Evolutionary conservation across 2,797 vertebrate species (phyloP), one percentile per base, ranked within the genome.

Genomic region (Sebastes variabilis): DNA sequence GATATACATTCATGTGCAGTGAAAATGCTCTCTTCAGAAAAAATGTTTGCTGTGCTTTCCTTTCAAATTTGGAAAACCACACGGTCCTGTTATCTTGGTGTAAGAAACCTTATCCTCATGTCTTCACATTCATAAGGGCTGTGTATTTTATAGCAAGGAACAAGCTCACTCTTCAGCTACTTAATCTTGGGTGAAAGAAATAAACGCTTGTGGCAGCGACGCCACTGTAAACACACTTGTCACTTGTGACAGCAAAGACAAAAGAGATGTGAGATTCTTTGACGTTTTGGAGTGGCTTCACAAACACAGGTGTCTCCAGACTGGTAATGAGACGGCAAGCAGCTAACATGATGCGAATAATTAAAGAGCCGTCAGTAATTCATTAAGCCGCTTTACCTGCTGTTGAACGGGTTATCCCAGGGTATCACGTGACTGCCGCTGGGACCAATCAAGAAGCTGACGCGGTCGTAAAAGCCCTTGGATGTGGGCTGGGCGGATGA

Each of bases 321-420:
- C 72, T 25, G 77, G 75, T 87, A 89, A 90, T 79, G 85, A 89
- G 92, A 92, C 88, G 46, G 85, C 90, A 76, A 83, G 87, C 82
- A 78, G 70, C 75, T 16, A 67, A 71, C 82, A 70, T 77, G 75
- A 88, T 69, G 58, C 79, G 78, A 84, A 90, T 88, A 82, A 87
- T 90, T 81, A 92, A 91, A 83, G 71, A 70, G 81, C 84, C 73
- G 86, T 83, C 85, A 74, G 82, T 29, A 27, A 62, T 32, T 72
- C 85, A 74, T 81, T 80, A 68, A 81, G 82, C 74, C 1, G 75
- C 92, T 95, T 89, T 89, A 98, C 99, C 98, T 99, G 95, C 96
- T 96, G 90, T 99, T 99, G 91, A 99, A 99, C 32, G 97, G 97
- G 90, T 97, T 99, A 83, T 98, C 97, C 85, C 96, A 96, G 20